Evolutionary conservation across 2,113 vertebrate species (phyloP), one percentile per base, ranked within the genome.

Genomic region (Chaenogobius annularis): DNA sequence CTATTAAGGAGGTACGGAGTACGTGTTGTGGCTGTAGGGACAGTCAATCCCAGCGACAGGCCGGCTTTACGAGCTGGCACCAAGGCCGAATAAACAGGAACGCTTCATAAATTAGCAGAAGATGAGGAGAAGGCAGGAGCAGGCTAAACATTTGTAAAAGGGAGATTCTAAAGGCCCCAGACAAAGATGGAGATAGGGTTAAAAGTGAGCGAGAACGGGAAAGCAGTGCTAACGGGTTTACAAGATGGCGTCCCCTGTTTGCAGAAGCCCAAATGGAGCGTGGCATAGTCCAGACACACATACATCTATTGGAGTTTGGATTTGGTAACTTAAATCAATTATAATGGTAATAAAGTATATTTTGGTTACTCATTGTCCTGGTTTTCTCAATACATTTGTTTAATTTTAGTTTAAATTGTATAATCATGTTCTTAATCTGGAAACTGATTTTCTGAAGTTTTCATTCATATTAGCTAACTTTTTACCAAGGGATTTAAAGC

Each of bases 181-280:
- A 46, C 44, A 66, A 14, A 43, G 77, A 69, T 1, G 22, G 62
- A 15, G 55, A 82, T 0, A 26, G 83, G 79, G 85, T 86, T 87
- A 86, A 87, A 26, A 10, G 58, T 31, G 37, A 19, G 58, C 37
- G 37, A 22, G 6, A 66, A 65, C 66, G 66, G 70, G 79, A 48
- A 75, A 79, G 81, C 85, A 75, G 70, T 23, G 55, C 74, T 75
- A 68, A 78, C 50, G 77, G 37, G 69, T 74, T 81, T 79, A 72
- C 35, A 81, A 76, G 79, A 44, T 22, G 20, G 79, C 75, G 86
- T 90, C 86, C 79, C 1, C 75, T 70, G 79, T 48, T 55, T 74
- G 81, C 78, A 62, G 55, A 47, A 9, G 80, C 75, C 50, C 10
- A 31, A 79, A 72, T 9, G 65, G 40, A 22, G 77, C 75, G 77